phyloP scores from a whole-genome alignment of 2,113 vertebrate species.

The Sander lucioperca region DNA sequence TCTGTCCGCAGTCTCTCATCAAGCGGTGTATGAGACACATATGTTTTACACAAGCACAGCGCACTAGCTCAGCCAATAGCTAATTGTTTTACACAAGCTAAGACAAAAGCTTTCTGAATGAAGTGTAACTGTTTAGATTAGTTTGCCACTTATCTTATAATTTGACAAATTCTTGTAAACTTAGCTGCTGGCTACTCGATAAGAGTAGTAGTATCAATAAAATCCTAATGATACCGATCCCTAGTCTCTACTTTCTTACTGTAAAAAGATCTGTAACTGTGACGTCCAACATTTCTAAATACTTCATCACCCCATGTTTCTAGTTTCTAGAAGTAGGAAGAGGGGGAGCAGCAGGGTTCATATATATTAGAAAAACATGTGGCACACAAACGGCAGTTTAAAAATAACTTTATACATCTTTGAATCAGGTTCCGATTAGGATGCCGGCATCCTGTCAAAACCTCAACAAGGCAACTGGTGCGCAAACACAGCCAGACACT shows the following conservation, averaged over 20 bases:
- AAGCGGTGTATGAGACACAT: too few species aligned
- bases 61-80: too few species aligned
- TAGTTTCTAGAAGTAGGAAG: conserved; percentile 5
- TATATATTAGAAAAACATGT: conserved; percentile 56
- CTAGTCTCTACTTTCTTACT: neutral
- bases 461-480: conserved; percentile 52
- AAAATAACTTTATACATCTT: conserved; percentile 67
- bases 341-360: neutral
- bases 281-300: neutral
- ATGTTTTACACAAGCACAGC: too few species aligned
- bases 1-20: too few species aligned
- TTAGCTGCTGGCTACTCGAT: too few species aligned
- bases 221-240: too few species aligned
- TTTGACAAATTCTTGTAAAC: too few species aligned
- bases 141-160: too few species aligned
- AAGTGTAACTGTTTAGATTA: too few species aligned
- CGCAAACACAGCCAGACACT: conserved; percentile 7
- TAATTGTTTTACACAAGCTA: too few species aligned
- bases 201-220: too few species aligned
- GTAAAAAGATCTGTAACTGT: neutral
- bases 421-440: conserved; percentile 63
- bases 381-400: conserved; percentile 44
- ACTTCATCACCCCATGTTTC: neutral
- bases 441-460: conserved; percentile 66
- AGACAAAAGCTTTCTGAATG: too few species aligned